Evolutionary conservation across 2,113 vertebrate species (phyloP).

Genomic region (Gulo gulo): DNA sequence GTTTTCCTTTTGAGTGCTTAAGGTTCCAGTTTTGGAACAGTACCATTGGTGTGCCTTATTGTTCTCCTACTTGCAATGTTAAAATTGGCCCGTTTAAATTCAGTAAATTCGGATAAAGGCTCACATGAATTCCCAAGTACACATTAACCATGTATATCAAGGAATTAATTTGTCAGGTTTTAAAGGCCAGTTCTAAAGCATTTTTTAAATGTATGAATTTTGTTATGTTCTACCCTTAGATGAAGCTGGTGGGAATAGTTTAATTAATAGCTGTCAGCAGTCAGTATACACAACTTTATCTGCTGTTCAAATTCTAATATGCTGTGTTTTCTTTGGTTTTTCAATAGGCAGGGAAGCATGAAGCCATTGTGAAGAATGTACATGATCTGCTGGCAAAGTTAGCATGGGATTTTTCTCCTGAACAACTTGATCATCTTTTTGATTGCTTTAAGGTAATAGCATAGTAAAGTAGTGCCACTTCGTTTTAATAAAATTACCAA

Average conservation of each 20-base stretch:
- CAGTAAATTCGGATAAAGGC: neutral
- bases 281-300: neutral
- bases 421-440: slow-evolving; percentile 99
- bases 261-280: neutral
- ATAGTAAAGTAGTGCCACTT: neutral
- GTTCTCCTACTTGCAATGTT: neutral
- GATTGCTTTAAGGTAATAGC: slow-evolving; percentile 97
- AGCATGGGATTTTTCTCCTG: slow-evolving; percentile 99
- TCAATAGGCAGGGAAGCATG: slow-evolving; percentile 96
- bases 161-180: slow-evolving; percentile 22
- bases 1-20: neutral
- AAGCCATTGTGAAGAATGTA: slow-evolving; percentile 99
- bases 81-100: slow-evolving; percentile 5
- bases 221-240: neutral
- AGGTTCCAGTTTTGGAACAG: neutral
- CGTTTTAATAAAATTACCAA: slow-evolving; percentile 24
- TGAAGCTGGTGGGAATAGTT: neutral
- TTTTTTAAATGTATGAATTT: slow-evolving; percentile 14
- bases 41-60: neutral
- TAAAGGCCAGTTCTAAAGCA: slow-evolving; percentile 9
- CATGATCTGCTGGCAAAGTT: slow-evolving; percentile 98
- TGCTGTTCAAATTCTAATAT: slow-evolving; percentile 17
- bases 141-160: neutral
- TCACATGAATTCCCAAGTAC: neutral
- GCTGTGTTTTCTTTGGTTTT: slow-evolving; percentile 42